These are phyloP conservation scores for Nemotelus nigrinus DNA, from an alignment of 2,888 invertebrate species.

Conservation along the genomic window DNA sequence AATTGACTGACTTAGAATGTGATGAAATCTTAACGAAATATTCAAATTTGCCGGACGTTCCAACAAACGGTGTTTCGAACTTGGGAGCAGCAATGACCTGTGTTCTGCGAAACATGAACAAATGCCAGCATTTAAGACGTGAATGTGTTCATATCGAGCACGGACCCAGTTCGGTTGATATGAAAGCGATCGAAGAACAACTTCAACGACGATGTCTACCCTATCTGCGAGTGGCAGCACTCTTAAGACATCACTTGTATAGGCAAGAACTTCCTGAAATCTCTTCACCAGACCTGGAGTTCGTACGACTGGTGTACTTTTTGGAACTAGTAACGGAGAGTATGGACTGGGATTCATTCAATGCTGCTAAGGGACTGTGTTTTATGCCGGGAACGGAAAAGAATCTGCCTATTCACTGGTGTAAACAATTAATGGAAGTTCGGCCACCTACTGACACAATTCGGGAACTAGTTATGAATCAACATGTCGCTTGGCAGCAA, in stretches of 20 bases:
- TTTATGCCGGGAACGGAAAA: slow-evolving; percentile 68
- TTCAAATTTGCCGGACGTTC: slow-evolving; percentile 45
- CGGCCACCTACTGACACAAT: slow-evolving; percentile 62
- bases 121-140: slow-evolving; percentile 60
- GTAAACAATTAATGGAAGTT: slow-evolving; percentile 71
- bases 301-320: slow-evolving; percentile 80
- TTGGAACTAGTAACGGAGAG: slow-evolving; percentile 76
- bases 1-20: slow-evolving; percentile 73
- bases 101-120: slow-evolving; percentile 60
- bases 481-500: slow-evolving; percentile 81
- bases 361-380: slow-evolving; percentile 72
- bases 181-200: slow-evolving; percentile 66
- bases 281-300: slow-evolving; percentile 74
- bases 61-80: slow-evolving; percentile 52
- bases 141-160: slow-evolving; percentile 60
- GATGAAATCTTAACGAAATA: slow-evolving; percentile 65
- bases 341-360: slow-evolving; percentile 74
- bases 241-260: slow-evolving; percentile 85
- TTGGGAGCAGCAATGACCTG: slow-evolving; percentile 63
- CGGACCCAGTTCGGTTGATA: slow-evolving; percentile 57
- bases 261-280: slow-evolving; percentile 79
- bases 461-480: slow-evolving; percentile 75
- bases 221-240: slow-evolving; percentile 83
- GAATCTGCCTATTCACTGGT: slow-evolving; percentile 73
- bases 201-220: slow-evolving; percentile 84